Percentiles rank a stretch among this genome's conserved stretches.
phyloP scores from a whole-genome alignment of 2,888 invertebrate species.

The Platycheirus rosarum region DNA sequence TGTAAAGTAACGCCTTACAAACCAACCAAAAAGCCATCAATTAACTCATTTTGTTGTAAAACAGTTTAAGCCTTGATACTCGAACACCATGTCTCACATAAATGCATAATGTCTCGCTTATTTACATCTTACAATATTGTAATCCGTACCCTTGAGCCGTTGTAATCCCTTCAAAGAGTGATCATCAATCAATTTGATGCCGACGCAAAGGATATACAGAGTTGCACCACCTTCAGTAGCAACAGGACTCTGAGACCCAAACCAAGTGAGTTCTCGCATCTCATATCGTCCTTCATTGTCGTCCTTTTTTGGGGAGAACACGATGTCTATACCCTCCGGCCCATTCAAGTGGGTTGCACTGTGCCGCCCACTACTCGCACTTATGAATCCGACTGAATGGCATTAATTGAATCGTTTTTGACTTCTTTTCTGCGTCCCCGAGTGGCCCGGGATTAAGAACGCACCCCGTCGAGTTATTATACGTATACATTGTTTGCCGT shows the following conservation, averaged over 20 bases:
- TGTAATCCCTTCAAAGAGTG: constrained; percentile 65
- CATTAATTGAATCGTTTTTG: constrained; percentile 73
- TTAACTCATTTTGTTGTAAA: constrained; percentile 43
- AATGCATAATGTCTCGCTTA: constrained; percentile 52
- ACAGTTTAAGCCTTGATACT: constrained; percentile 21
- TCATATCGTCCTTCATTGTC: neutral
- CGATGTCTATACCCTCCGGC: constrained; percentile 22
- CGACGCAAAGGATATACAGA: constrained; percentile 53
- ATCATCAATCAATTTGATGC: constrained; percentile 62
- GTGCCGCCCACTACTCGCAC: constrained; percentile 58
- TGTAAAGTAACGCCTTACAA: constrained; percentile 39
- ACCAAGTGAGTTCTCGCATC: constrained; percentile 31
- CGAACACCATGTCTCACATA: constrained; percentile 44
- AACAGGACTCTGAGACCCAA: constrained; percentile 58
- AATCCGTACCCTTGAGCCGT: constrained; percentile 63
- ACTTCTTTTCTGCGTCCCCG: constrained; percentile 65
- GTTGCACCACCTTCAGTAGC: constrained; percentile 19
- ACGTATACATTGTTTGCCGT: too few relatives aligned
- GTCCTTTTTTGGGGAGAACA: constrained; percentile 24
- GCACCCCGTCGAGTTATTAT: constrained; percentile 64
- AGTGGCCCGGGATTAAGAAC: constrained; percentile 68
- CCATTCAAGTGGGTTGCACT: constrained; percentile 32
- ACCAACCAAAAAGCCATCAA: constrained; percentile 29
- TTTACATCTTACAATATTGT: constrained; percentile 69
- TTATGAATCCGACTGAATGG: constrained; percentile 55